phyloP scores from a whole-genome alignment of 1,140 invertebrate genomes.

The Scaptomyza graminum region DNA sequence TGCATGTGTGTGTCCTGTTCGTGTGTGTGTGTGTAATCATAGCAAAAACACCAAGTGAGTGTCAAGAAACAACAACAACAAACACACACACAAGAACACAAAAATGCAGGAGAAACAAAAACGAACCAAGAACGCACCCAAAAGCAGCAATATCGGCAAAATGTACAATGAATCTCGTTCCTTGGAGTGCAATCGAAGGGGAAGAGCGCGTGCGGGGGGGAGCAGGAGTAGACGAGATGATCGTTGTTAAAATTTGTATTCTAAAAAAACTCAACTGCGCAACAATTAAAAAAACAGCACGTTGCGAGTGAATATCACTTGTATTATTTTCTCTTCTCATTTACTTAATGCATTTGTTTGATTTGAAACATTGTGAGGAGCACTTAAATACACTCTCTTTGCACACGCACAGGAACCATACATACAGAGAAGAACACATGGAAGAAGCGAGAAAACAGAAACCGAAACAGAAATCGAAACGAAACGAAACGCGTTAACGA shows the following conservation, averaged over 20 bases:
- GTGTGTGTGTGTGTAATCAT: conserved; percentile 38
- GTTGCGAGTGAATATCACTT: conserved; percentile 32
- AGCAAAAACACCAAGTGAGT: conserved; percentile 47
- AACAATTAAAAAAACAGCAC: conserved; percentile 25
- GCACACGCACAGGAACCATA: conserved; percentile 24
- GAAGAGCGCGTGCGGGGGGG: neutral
- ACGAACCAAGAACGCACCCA: conserved; percentile 48
- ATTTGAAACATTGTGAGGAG: conserved; percentile 23
- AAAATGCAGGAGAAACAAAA: conserved; percentile 21
- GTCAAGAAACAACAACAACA: conserved; percentile 17
- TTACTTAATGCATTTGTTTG: conserved; percentile 47
- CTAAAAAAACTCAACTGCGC: conserved; percentile 45
- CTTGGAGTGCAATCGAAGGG: neutral
- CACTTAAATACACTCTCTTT: conserved; percentile 14
- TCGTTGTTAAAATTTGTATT: conserved; percentile 45
- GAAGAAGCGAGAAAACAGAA: conserved; percentile 20
- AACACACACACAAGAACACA: conserved; percentile 53
- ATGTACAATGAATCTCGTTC: conserved; percentile 34
- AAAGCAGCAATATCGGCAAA: conserved; percentile 34
- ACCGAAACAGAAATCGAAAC: conserved; percentile 44
- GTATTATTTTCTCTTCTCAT: conserved; percentile 25
- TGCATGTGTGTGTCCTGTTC: conserved; percentile 19
- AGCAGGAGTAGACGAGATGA: conserved; percentile 11
- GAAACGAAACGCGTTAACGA: conserved; percentile 43
- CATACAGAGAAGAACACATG: conserved; percentile 28